Percentiles rank a stretch among this genome's conserved stretches.
Conservation (phyloP, 2,797 vertebrate genomes). For the Notolepis coatsorum region DNA sequence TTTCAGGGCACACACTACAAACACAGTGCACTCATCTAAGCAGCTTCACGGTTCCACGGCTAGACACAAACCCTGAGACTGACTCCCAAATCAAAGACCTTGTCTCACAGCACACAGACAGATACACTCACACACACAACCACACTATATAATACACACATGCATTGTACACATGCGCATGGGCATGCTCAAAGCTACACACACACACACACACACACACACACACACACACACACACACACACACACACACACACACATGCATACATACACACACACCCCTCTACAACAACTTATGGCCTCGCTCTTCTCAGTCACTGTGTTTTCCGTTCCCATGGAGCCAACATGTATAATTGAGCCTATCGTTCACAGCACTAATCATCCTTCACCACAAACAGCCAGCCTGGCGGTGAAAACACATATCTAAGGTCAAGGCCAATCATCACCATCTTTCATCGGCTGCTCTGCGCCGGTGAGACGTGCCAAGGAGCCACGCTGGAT, state of each 20-base stretch:
- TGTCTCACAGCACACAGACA: neutral
- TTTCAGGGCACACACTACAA: constrained; percentile 23
- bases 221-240: constrained; percentile 3
- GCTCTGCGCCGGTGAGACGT: constrained; percentile 15
- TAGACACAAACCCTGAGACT: constrained; percentile 26
- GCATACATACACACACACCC: neutral
- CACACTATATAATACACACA: no score
- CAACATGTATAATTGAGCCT: constrained; percentile 36
- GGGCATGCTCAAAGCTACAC: neutral
- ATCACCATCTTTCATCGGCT: constrained; percentile 19
- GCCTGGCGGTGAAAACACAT: constrained; percentile 39
- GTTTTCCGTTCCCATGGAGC: constrained; percentile 18
- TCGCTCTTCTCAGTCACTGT: neutral
- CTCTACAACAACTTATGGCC: constrained; percentile 26
- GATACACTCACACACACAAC: no score
- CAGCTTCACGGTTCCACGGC: constrained; percentile 52
- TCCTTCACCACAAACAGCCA: constrained; percentile 16
- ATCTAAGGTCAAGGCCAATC: constrained; percentile 61
- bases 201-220: neutral
- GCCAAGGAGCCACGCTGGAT: constrained; percentile 56
- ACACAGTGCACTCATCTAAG: constrained; percentile 54
- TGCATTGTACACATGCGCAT: no score
- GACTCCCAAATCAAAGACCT: constrained; percentile 36
- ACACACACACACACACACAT: constrained; percentile 4
- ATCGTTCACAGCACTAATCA: constrained; percentile 57